Evolutionary conservation across 2,888 invertebrate species (phyloP), one percentile per base, ranked within the genome.

Genomic region (Osmoderma eremita): DNA sequence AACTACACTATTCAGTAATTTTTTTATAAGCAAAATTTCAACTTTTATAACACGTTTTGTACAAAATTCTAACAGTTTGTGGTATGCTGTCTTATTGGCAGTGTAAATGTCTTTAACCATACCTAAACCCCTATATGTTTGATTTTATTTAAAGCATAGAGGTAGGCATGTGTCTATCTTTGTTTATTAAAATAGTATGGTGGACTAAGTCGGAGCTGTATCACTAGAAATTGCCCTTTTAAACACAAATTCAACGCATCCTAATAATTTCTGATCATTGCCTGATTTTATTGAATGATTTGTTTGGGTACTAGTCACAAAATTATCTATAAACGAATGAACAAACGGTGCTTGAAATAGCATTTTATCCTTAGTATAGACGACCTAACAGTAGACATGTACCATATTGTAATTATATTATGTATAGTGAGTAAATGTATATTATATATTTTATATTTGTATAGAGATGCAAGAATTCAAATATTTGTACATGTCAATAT

Each of bases 381-480:
- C 41, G n/a, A 63, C 12, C 41, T 24, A 49, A 53, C 13, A 42
- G 24, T 17, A 63, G 24, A 51, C 30, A 15, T 53, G 53, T 51
- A 42, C 22, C 51, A 51, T 63, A 53, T 38, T 53, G 63, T 51
- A 63, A 65, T 54, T 56, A 65, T 50, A 17, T 54, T 54, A 54
- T 56, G 18, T 13, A 61, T 61, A 61, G 58, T 61, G 17, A 45
- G 45, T 30, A 61, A 13, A 45, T 30, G 3, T 30, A 61, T 45
- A 41, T 41, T 30, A 30, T 54, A 58, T 65, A 65, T 65, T 65
- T 65, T 65, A 22, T 65, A 65, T 65, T 65, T 65, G 65, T 65
- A 65, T 65, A 65, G 65, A 65, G 22, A 53, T 56, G 49, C 56
- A 58, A 65, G 48, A 13, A 65, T 58, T 65, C 49, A 65, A 65